Base-by-base conservation (phyloP, 1,140 invertebrate genomes). In the Zaprionus inermis region DNA sequence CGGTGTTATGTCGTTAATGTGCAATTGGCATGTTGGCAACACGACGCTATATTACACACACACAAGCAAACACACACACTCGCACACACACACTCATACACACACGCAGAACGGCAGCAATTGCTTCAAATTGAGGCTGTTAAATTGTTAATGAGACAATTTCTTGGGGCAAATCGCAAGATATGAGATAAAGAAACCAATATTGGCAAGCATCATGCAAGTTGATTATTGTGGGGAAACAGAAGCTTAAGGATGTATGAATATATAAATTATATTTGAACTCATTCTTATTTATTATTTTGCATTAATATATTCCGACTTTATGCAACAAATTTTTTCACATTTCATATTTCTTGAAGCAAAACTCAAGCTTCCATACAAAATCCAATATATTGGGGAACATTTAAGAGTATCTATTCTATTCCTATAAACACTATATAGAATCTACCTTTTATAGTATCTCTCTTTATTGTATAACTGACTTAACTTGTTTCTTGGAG, bases 1-100 rank as follows among this genome's bases (percentile, higher is more conserved):
- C 84, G 80, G 84, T 89, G 84, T 90, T 89, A 89, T 84, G 85
- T 84, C 85, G 85, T 90, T 90, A 90, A 90, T 90, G 85, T 90
- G 85, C 85, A 90, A 90, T 90, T 90, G 85, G 81, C 85, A 85
- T 90, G 85, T 90, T 90, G 85, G 85, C 81, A 79, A 79, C 74
- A 85, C 66, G 66, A 71, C 44, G 41, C 76, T 38, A 64, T 52
- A 68, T 51, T 64, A 81, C 63, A 61, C 70, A 60, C 34, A 49
- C 49, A 67, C 10, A 56, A 46, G 63, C 41, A 55, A 44, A 54
- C 22, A 71, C 28, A 57, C 51, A 59, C 44, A 52, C 24, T 44
- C 36, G 38, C 32, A 57, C 10, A 58, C 44, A 58, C 38, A 41
- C 44, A 32, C 57, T 51, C 46, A 69, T 34, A 58, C 51, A 56